phyloP scores from a whole-genome alignment of 2,113 vertebrate species.

The Heloderma charlesbogerti region DNA sequence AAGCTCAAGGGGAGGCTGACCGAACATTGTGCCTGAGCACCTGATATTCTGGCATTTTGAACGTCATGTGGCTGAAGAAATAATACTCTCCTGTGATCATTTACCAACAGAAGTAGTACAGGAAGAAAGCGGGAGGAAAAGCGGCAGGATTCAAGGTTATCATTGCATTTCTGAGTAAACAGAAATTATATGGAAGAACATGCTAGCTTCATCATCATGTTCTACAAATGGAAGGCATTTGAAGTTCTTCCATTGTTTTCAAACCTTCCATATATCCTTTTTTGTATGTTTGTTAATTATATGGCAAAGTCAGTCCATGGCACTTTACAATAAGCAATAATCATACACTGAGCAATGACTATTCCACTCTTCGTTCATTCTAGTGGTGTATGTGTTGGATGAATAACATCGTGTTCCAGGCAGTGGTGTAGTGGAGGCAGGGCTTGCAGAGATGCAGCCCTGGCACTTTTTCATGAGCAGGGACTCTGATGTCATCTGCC shows the following conservation, averaged over 20 bases:
- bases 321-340: background rate
- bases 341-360: background rate
- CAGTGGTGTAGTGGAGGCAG: too few relatives aligned
- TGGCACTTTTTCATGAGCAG: too few relatives aligned
- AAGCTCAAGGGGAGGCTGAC: constrained; percentile 66
- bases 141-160: constrained; percentile 53
- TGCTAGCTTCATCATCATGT: background rate
- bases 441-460: too few relatives aligned
- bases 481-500: too few relatives aligned
- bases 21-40: constrained; percentile 59
- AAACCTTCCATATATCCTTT: constrained; percentile 35
- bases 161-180: constrained; percentile 26
- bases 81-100: constrained; percentile 70
- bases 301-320: background rate
- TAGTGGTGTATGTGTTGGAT: constrained; percentile 13
- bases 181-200: constrained; percentile 44
- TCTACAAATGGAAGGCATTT: constrained; percentile 41
- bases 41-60: constrained; percentile 66
- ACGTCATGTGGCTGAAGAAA: constrained; percentile 50
- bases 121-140: constrained; percentile 21
- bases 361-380: background rate
- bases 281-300: constrained; percentile 10
- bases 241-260: constrained; percentile 50
- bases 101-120: constrained; percentile 36
- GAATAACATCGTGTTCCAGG: too few relatives aligned